phyloP scores from a whole-genome alignment of 2,888 invertebrate species.

The Mantis religiosa region DNA sequence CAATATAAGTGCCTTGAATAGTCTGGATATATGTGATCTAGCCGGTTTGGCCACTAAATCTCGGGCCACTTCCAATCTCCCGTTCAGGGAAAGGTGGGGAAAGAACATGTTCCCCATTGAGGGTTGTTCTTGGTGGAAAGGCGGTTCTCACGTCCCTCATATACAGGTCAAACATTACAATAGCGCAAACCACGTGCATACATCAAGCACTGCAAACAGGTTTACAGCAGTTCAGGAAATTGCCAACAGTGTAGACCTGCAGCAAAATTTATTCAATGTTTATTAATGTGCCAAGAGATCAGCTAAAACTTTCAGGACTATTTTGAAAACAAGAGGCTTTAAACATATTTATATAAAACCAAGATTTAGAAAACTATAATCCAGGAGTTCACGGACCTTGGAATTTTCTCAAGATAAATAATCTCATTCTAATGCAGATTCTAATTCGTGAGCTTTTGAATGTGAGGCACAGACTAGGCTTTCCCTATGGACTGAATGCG shows the following conservation, averaged over 20 bases:
- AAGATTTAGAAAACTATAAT: too few relatives aligned
- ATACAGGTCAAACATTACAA: background rate
- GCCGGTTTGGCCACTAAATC: background rate
- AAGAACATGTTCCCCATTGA: background rate
- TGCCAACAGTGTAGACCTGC: background rate
- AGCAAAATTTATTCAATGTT: background rate
- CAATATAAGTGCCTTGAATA: background rate
- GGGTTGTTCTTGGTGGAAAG: background rate
- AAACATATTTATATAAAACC: too few relatives aligned
- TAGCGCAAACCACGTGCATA: background rate
- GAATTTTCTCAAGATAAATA: too few relatives aligned
- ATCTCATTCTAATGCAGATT: too few relatives aligned
- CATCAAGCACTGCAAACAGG: slow-evolving; percentile 7
- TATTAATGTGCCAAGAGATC: too few relatives aligned
- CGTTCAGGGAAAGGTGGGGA: too few relatives aligned
- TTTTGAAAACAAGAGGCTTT: too few relatives aligned
- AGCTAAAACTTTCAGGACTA: too few relatives aligned
- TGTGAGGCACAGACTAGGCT: too few relatives aligned
- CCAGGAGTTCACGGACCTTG: too few relatives aligned
- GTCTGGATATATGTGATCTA: background rate
- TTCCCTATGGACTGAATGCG: too few relatives aligned
- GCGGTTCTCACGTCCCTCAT: background rate
- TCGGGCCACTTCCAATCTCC: background rate
- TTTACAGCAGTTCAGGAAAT: background rate
- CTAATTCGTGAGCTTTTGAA: too few relatives aligned